Conservation (phyloP, 2,113 vertebrate genomes). For the Corythoichthys haematopterus region DNA sequence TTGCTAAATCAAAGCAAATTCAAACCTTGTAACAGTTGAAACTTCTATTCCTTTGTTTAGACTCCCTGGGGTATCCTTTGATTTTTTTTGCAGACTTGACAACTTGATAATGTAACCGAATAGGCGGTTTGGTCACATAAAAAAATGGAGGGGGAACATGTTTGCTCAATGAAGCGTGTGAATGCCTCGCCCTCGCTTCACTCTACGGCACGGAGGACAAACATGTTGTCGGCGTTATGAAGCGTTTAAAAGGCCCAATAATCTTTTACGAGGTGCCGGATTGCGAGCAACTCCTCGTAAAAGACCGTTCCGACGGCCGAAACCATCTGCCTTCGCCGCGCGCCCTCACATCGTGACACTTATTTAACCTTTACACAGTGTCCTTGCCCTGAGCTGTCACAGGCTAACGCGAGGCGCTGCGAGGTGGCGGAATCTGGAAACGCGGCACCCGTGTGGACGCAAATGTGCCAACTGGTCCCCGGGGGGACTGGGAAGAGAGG, state of each 20-base stretch:
- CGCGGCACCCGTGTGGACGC: slow-evolving; percentile 3
- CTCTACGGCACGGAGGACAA: not conserved
- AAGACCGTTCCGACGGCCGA: not conserved
- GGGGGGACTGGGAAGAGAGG: slow-evolving; percentile 43
- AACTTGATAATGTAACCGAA: not conserved
- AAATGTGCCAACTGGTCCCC: slow-evolving; percentile 49
- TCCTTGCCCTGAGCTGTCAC: slow-evolving; percentile 61
- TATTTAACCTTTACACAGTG: slow-evolving; percentile 40
- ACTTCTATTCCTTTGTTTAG: not conserved
- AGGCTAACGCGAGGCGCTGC: slow-evolving; percentile 47
- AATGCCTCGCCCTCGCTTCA: not conserved
- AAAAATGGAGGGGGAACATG: not conserved
- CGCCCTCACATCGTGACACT: slow-evolving; percentile 1
- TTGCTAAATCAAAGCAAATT: too few species aligned
- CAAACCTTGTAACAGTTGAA: too few species aligned
- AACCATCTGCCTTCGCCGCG: not conserved
- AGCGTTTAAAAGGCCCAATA: slow-evolving; percentile 6
- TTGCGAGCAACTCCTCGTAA: not conserved
- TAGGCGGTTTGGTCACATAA: not conserved
- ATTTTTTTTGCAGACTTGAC: not conserved
- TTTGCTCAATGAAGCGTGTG: not conserved
- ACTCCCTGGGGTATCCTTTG: not conserved
- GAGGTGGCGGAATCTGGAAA: slow-evolving; percentile 49
- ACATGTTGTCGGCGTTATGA: slow-evolving; percentile 4
- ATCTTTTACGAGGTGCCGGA: slow-evolving; percentile 8